These are phyloP conservation scores for Philhelius pedissequus DNA, from an alignment of 2,888 invertebrate genomes.

Conservation along the genomic window DNA sequence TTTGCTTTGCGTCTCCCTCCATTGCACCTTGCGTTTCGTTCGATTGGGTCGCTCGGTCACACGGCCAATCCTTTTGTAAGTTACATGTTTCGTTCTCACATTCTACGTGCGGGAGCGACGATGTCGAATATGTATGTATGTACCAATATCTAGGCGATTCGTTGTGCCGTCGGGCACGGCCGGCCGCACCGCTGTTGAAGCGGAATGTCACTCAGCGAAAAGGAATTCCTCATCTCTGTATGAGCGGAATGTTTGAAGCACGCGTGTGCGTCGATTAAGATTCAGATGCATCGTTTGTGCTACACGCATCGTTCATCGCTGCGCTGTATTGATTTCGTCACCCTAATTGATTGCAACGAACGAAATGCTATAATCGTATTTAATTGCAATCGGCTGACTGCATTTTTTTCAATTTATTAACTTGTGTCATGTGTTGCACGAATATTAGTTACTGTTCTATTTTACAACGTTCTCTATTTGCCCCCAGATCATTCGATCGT, in stretches of 20 bases:
- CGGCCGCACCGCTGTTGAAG: neutral
- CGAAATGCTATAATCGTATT: constrained; percentile 58
- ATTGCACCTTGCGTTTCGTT: neutral
- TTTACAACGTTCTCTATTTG: neutral
- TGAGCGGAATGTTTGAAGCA: constrained; percentile 36
- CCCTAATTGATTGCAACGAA: constrained; percentile 59
- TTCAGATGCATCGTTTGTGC: constrained; percentile 36
- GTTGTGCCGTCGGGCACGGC: too few species aligned
- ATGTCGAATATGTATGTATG: neutral
- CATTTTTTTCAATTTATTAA: neutral
- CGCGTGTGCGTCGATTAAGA: constrained; percentile 53
- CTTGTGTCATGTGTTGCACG: neutral
- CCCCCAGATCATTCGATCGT: neutral
- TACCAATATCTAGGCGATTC: constrained; percentile 9
- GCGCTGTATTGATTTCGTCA: constrained; percentile 57
- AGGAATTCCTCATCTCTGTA: constrained; percentile 37
- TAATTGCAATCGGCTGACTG: constrained; percentile 47
- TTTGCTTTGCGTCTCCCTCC: constrained; percentile 1
- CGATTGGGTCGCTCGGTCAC: constrained; percentile 7
- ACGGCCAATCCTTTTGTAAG: constrained; percentile 30
- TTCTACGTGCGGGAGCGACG: neutral
- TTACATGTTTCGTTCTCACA: constrained; percentile 4
- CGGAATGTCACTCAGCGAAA: constrained; percentile 38
- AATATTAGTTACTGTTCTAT: neutral
- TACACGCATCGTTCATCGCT: neutral